phyloP scores from a whole-genome alignment of 2,888 invertebrate genomes.

The Perizoma flavofasciatum region DNA sequence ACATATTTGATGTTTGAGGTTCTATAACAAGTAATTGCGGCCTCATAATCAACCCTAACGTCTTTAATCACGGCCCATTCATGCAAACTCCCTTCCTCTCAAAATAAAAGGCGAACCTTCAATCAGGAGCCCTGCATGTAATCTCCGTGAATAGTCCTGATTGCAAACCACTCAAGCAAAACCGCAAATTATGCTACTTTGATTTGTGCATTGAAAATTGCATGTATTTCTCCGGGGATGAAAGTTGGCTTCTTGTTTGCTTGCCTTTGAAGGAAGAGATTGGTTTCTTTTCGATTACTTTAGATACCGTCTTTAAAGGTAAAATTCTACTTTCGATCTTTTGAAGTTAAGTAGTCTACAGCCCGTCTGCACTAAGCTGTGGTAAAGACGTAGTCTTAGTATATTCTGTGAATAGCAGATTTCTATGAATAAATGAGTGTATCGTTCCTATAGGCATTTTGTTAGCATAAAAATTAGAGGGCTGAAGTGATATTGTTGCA shows the following conservation, averaged over 20 bases:
- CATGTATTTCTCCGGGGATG: slow-evolving; percentile 35
- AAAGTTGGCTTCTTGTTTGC: neutral
- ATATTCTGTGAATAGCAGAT: too few species aligned
- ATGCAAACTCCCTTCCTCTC: slow-evolving; percentile 31
- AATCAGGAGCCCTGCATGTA: slow-evolving; percentile 31
- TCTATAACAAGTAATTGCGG: slow-evolving; percentile 20
- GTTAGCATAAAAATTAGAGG: too few species aligned
- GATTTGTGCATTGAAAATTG: slow-evolving; percentile 33
- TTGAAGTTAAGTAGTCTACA: neutral
- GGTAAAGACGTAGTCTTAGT: too few species aligned
- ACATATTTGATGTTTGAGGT: neutral
- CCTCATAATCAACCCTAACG: slow-evolving; percentile 31
- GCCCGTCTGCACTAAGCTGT: too few species aligned
- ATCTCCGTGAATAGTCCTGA: slow-evolving; percentile 28
- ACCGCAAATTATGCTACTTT: slow-evolving; percentile 36
- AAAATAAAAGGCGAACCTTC: slow-evolving; percentile 36
- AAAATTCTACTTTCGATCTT: neutral
- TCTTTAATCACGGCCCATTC: slow-evolving; percentile 36
- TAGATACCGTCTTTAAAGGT: slow-evolving; percentile 3
- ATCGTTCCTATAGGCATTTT: too few species aligned
- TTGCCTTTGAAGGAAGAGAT: slow-evolving; percentile 3
- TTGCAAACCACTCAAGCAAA: slow-evolving; percentile 32
- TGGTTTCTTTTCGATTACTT: slow-evolving; percentile 10
- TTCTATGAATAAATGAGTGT: too few species aligned
- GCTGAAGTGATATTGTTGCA: too few species aligned